Evolutionary conservation across 2,113 vertebrate species (phyloP), one percentile per base, ranked within the genome.

Genomic region (Leptosomus discolor): DNA sequence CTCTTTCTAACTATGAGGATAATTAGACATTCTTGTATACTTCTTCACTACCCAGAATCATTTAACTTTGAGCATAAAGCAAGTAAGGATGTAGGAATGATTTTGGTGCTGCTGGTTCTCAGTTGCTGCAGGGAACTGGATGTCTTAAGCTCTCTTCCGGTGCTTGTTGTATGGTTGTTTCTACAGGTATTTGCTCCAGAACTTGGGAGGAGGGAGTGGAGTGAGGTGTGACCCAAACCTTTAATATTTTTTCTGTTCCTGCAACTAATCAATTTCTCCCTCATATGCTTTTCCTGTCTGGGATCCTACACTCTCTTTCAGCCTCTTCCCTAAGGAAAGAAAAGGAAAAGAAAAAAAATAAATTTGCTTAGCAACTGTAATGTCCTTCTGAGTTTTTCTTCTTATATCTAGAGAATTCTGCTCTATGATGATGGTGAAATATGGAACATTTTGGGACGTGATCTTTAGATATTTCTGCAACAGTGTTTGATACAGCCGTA

Each of bases 211-310:
- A 3, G 3, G 4, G 24, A 4, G 32, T 4, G 19, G 32, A 15
- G 9, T 54, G 65, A 5, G 8, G 4, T 3, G 37, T 9, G 22
- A 29, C 8, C 3, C 3, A 50, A 64, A 37, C 15, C 12, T 30
- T 24, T 21, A 54, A 27, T 41, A 36, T 36, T 65, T 91, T 41
- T 54, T 15, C 22, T 51, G 12, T 45, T 77, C 22, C 26, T 65
- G 15, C 39, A 64, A 21, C 8, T 60, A 34, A 9, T 39, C 26
- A 17, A 56, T 39, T 78, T 78, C 9, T 45, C 78, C 27, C 12
- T 50, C 9, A 3, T 11, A 7, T 6, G 5, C 7, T 50, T 75
- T 74, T 63, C 12, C 24, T 51, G 0, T 30, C 32, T 36, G 27
- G 26, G 32, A 11, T 9, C 26, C 10, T 73, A 13, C 13, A 5